Evolutionary conservation across 2,113 vertebrate genomes (phyloP).

Genomic region (Meleagris gallopavo): DNA sequence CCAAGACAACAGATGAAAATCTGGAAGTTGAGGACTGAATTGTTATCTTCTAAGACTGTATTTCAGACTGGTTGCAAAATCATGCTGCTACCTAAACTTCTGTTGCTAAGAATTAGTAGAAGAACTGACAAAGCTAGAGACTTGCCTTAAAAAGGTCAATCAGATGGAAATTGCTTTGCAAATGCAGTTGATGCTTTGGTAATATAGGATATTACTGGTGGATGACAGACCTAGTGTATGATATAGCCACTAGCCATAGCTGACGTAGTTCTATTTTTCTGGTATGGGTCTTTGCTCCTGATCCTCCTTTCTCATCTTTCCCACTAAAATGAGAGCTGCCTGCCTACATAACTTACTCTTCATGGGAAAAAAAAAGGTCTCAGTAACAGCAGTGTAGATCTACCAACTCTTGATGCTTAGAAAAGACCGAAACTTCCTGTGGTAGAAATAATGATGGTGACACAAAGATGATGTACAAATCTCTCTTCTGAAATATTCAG

Average conservation of each 20-base stretch:
- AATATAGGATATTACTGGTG: not conserved
- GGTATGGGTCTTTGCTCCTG: not conserved
- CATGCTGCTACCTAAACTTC: not conserved
- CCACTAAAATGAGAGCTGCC: not conserved
- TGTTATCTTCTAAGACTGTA: not conserved
- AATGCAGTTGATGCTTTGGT: not conserved
- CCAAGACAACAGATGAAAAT: not conserved
- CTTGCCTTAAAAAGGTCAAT: not conserved
- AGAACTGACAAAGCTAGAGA: not conserved
- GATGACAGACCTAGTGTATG: not conserved
- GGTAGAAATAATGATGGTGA: not conserved
- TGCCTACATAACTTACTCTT: not conserved
- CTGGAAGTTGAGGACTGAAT: not conserved
- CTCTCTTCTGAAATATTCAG: not conserved
- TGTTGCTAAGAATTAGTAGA: not conserved
- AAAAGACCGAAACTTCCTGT: not conserved
- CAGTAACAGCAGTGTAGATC: not conserved
- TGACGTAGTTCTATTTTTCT: not conserved
- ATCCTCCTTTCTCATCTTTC: not conserved
- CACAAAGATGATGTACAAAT: not conserved
- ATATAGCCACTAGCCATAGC: not conserved
- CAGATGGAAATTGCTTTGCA: not conserved
- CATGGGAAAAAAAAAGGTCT: too few species aligned
- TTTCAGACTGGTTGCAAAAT: not conserved
- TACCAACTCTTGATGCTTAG: not conserved